These are phyloP conservation scores for Echeneis naucrates DNA, from an alignment of 2,797 vertebrate genomes.

Conservation along the genomic window DNA sequence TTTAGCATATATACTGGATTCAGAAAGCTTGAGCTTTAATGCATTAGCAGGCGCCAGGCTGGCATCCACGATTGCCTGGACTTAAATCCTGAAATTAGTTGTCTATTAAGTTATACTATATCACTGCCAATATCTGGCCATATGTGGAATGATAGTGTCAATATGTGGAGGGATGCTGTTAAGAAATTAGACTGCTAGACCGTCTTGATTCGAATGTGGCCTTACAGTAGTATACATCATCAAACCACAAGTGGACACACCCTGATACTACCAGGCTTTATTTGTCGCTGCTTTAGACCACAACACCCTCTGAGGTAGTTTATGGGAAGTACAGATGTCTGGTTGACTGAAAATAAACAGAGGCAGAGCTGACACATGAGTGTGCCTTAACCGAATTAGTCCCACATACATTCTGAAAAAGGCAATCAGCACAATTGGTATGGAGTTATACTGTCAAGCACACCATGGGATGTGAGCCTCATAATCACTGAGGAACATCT, in stretches of 20 bases:
- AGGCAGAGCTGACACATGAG: slow-evolving; percentile 59
- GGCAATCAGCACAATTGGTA: slow-evolving; percentile 35
- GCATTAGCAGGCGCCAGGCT: slow-evolving; percentile 50
- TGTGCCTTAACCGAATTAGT: slow-evolving; percentile 57
- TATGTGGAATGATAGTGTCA: slow-evolving; percentile 17
- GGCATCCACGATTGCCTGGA: slow-evolving; percentile 19
- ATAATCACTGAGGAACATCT: slow-evolving; percentile 42
- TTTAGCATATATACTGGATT: slow-evolving; percentile 59
- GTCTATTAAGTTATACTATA: slow-evolving; percentile 17
- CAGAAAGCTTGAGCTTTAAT: slow-evolving; percentile 47
- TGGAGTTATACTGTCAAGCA: slow-evolving; percentile 24
- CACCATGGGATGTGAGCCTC: slow-evolving; percentile 23
- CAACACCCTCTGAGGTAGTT: slow-evolving; percentile 68
- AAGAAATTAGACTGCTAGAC: slow-evolving; percentile 31
- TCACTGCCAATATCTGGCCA: neutral
- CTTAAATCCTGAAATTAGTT: slow-evolving; percentile 38
- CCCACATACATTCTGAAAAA: slow-evolving; percentile 33
- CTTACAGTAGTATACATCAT: slow-evolving; percentile 54
- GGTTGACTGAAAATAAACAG: slow-evolving; percentile 73
- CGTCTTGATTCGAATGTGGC: slow-evolving; percentile 27
- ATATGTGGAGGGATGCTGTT: slow-evolving; percentile 17
- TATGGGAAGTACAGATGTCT: slow-evolving; percentile 74
- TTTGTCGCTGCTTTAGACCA: slow-evolving; percentile 60
- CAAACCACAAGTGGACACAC: slow-evolving; percentile 67
- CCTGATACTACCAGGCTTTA: slow-evolving; percentile 59